Evolutionary conservation across 2,113 vertebrate genomes (phyloP).

Genomic region (Pteropus alecto): DNA sequence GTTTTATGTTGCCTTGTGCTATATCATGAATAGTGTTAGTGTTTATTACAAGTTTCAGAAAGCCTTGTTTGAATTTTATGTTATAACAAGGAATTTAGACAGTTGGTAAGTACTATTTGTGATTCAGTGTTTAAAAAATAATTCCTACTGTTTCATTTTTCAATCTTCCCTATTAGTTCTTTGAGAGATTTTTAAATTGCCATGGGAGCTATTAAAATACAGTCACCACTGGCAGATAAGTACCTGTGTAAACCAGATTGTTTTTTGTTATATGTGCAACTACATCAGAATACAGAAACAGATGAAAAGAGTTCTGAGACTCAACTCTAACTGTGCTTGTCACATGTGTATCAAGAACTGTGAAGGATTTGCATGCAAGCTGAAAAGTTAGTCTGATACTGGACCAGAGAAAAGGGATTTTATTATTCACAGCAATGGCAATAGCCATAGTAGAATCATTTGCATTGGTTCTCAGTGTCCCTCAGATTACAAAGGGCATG

Average conservation of each 20-base stretch:
- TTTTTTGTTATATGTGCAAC: not conserved
- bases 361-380: not conserved
- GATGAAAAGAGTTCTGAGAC: not conserved
- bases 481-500: fast-evolving
- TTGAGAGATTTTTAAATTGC: not conserved
- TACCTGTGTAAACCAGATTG: not conserved
- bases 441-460: not conserved
- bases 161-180: not conserved
- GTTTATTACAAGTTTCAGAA: not conserved
- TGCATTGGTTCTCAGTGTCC: too few species aligned
- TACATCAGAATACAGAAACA: not conserved
- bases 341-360: not conserved
- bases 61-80: not conserved
- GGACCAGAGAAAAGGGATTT: not conserved
- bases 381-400: not conserved
- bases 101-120: not conserved
- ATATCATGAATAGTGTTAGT: not conserved
- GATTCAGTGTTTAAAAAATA: conserved; percentile 4
- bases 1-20: not conserved
- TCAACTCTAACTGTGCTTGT: not conserved
- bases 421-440: not conserved
- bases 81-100: not conserved
- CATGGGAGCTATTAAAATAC: not conserved
- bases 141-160: not conserved
- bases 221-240: not conserved